Conservation (phyloP, 1,140 invertebrate genomes). For the Limonius californicus region DNA sequence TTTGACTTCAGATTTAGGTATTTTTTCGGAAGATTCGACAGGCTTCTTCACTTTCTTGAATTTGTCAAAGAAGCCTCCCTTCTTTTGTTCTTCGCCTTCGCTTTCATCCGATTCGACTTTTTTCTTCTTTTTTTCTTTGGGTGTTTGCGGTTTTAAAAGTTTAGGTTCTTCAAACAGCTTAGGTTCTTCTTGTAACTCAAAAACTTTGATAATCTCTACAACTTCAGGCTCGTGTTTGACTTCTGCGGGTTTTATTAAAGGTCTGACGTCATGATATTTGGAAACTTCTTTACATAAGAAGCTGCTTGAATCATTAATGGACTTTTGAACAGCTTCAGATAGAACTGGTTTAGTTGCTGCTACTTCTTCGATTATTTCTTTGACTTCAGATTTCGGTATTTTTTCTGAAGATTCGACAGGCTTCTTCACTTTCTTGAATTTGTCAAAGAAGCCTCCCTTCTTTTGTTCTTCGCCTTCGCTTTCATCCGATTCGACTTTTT, state of each 20-base stretch:
- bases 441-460: neutral
- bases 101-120: conserved; percentile 1
- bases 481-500: neutral
- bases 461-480: conserved; percentile 4
- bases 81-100: neutral
- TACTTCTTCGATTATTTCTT: no score
- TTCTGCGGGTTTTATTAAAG: no score
- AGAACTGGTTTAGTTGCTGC: neutral
- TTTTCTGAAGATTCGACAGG: neutral
- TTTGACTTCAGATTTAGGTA: neutral
- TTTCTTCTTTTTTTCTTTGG: no score
- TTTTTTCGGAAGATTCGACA: conserved; percentile 17
- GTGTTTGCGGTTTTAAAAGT: neutral
- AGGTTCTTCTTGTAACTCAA: neutral
- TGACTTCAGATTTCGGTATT: no score
- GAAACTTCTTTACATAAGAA: neutral
- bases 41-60: conserved; percentile 16
- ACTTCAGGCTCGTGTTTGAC: no score
- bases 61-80: neutral
- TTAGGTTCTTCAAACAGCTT: conserved; percentile 29
- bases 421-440: neutral
- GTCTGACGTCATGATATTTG: neutral
- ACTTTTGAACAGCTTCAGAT: neutral
- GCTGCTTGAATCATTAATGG: neutral
- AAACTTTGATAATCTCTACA: no score